These are phyloP conservation scores for Rhynchotus rufescens DNA, from an alignment of 2,797 vertebrate genomes.

Conservation along the genomic window DNA sequence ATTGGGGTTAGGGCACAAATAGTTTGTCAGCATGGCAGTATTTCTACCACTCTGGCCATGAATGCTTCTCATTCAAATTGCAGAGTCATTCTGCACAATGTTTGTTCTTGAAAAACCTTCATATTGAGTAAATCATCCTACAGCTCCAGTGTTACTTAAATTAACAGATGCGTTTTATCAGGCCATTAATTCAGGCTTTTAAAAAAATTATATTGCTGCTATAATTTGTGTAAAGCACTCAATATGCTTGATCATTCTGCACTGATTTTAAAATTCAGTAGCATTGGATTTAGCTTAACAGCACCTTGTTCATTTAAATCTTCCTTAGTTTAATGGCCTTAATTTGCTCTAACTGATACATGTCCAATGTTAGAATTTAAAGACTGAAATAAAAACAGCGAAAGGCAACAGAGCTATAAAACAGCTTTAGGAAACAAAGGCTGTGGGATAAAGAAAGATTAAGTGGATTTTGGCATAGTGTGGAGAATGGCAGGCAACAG, in stretches of 20 bases:
- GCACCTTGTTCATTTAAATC: slow-evolving; percentile 17
- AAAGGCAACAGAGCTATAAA: background rate
- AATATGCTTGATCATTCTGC: slow-evolving; percentile 43
- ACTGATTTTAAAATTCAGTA: slow-evolving; percentile 65
- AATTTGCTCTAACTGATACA: slow-evolving; percentile 12
- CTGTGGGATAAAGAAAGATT: background rate
- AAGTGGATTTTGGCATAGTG: background rate
- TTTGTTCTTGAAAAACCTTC: background rate
- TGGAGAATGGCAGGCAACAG: no score
- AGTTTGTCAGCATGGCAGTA: slow-evolving; percentile 26
- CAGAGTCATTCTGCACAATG: slow-evolving; percentile 15
- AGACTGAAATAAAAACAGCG: background rate
- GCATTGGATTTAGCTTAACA: slow-evolving; percentile 17
- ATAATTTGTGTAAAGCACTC: slow-evolving; percentile 34
- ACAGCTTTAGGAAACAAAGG: background rate
- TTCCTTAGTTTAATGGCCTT: slow-evolving; percentile 7
- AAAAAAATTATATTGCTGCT: slow-evolving; percentile 14
- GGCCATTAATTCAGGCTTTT: slow-evolving; percentile 41
- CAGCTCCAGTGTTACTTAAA: slow-evolving; percentile 16
- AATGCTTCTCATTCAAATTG: slow-evolving; percentile 3
- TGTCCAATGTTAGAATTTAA: slow-evolving; percentile 14
- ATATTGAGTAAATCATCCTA: slow-evolving; percentile 26
- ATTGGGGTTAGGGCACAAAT: background rate
- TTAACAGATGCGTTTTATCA: slow-evolving; percentile 47
- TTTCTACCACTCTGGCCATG: background rate